Evolutionary conservation across 53 echinoderm and acorn worm genomes (phyloP).

Genomic region (Pentamera pediparva): DNA sequence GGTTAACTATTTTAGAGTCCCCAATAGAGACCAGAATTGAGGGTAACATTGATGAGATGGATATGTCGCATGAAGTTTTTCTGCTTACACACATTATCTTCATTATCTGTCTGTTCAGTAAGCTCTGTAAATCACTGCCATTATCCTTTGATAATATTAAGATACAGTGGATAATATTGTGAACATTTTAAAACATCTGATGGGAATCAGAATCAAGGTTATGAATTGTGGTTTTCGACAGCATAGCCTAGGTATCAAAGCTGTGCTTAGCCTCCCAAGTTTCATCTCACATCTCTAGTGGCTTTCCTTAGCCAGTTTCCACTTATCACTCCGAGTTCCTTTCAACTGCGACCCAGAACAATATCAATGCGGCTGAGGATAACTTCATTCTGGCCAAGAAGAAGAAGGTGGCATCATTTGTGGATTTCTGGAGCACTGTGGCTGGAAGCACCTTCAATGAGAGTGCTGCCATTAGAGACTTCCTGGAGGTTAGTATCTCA

Average conservation of each 20-base stretch:
- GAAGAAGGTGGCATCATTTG: slow-evolving; percentile 72
- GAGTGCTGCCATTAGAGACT: slow-evolving; percentile 61
- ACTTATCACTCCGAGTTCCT: slow-evolving; percentile 95
- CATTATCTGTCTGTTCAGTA: slow-evolving; percentile 85
- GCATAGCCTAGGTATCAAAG: too few species aligned
- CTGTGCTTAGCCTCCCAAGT: too few species aligned
- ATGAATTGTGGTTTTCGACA: too few species aligned
- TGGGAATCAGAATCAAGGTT: slow-evolving; percentile 85
- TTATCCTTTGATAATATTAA: slow-evolving; percentile 70
- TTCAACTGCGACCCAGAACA: slow-evolving; percentile 48
- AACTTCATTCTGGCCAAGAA: slow-evolving; percentile 89
- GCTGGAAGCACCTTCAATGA: slow-evolving; percentile 74
- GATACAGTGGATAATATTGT: too few species aligned
- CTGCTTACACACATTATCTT: slow-evolving; percentile 90
- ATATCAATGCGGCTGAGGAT: slow-evolving; percentile 8
- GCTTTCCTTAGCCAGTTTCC: slow-evolving; percentile 58
- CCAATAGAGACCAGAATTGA: slow-evolving; percentile 85
- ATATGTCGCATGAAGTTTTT: slow-evolving; percentile 93
- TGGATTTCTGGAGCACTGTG: slow-evolving; percentile 83
- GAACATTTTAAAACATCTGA: slow-evolving; percentile 92
- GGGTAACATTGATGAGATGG: slow-evolving; percentile 76
- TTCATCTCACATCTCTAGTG: too few species aligned
- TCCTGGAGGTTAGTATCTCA: slow-evolving; percentile 95
- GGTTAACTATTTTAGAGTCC: slow-evolving; percentile 98
- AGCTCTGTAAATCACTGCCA: slow-evolving; percentile 84